A percentile compares a stretch with the other conserved stretches of the same genome.
Evolutionary conservation across 1,140 invertebrate genomes (phyloP).

Genomic region (Campoletis sonorensis): DNA sequence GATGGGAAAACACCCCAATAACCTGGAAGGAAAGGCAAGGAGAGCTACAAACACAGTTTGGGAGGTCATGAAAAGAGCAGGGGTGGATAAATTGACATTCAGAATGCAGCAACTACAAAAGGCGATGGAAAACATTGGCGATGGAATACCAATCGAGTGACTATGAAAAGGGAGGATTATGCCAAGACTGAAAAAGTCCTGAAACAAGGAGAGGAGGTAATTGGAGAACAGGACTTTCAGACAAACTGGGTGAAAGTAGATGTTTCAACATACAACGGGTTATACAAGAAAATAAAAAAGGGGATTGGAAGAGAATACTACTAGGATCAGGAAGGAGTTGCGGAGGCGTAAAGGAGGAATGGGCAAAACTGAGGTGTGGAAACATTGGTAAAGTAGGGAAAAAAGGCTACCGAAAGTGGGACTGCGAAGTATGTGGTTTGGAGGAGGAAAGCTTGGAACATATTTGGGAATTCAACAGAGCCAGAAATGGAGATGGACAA

Average conservation of each 20-base stretch:
- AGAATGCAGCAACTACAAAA: conserved; percentile 13
- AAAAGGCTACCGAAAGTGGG: conserved; percentile 16
- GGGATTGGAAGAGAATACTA: conserved; percentile 10
- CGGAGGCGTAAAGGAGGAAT: conserved; percentile 36
- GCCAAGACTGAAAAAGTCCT: neutral
- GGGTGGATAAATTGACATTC: neutral
- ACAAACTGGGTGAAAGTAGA: conserved; percentile 7
- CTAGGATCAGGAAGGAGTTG: conserved; percentile 29
- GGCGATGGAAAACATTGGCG: neutral
- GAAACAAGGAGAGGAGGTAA: neutral
- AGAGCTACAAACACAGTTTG: conserved; percentile 42
- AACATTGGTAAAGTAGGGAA: conserved; percentile 40
- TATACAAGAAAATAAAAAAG: neutral
- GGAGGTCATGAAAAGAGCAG: conserved; percentile 16
- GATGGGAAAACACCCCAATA: neutral
- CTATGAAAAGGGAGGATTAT: neutral
- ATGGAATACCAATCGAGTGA: neutral
- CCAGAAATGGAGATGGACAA: neutral
- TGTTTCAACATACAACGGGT: neutral
- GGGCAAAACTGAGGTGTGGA: conserved; percentile 49
- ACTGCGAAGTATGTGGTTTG: conserved; percentile 10
- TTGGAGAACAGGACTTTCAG: neutral
- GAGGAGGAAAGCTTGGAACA: neutral
- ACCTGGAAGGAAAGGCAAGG: conserved; percentile 33
- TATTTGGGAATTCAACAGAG: neutral